Base-by-base conservation (phyloP, 2,888 invertebrate species). In the Trichopoda pennipes region DNA sequence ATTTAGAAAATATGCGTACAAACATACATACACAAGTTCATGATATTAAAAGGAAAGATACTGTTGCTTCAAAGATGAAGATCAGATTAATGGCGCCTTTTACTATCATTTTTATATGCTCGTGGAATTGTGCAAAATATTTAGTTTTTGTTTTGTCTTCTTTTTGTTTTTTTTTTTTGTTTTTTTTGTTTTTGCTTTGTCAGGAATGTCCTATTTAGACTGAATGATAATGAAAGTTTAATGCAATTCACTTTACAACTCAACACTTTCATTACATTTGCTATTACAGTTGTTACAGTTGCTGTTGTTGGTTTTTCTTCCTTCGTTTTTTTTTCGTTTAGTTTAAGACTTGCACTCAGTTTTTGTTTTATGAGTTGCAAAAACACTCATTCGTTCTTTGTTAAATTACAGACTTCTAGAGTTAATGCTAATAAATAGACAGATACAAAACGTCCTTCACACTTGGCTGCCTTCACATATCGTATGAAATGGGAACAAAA, bases 381-480 rank as follows among this genome's bases (percentile, higher is more conserved):
- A n/a, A n/a, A 8, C 53, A 38, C 42, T 53, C 21, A 38, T 49
- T 61, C 17, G 21, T 56, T 55, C 21, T 55, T 44, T 44, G 17
- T 12, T 49, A 44, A 81, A 61, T 66, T 66, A 66, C 74, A 80
- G 56, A 74, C 73, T 83, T 55, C 56, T 81, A 79, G 51, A 64
- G 53, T 16, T 60, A 35, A 51, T 56, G 55, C 51, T 61, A 42
- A 63, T 72, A 73, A 72, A 42, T 72, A 70, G 51, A 74, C 69
- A 78, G 78, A 69, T 77, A 82, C 60, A 87, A 86, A 85, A 85
- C 89, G 87, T 87, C 89, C 87, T 88, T 89, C 90, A 90, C 86
- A 89, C 88, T 86, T 85, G 85, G 86, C 85, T 87, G 87, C 77
- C 80, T 47, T 63, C 63, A 49, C 83, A 84, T 78, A 85, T 76